phyloP scores from a whole-genome alignment of 2,888 invertebrate genomes.

The Plusia festucae region DNA sequence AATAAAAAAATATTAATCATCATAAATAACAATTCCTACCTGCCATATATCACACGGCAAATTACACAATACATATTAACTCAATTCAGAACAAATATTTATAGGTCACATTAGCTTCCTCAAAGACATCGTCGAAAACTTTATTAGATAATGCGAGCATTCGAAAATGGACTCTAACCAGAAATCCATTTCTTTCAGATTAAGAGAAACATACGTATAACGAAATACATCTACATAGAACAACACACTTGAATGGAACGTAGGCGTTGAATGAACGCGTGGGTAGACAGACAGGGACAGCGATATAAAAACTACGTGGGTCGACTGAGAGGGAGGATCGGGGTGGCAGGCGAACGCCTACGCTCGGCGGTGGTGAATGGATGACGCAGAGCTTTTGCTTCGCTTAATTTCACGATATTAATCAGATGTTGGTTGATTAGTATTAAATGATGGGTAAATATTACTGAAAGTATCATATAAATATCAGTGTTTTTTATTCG shows the following conservation, averaged over 20 bases:
- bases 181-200: constrained; percentile 10
- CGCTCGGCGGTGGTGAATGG: constrained; percentile 75
- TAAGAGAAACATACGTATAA: constrained; percentile 34
- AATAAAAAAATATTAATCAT: neutral
- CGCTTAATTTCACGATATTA: constrained; percentile 52
- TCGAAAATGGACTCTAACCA: constrained; percentile 16
- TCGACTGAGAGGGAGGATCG: constrained; percentile 32
- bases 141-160: neutral
- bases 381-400: constrained; percentile 71
- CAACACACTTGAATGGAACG: constrained; percentile 75
- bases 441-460: constrained; percentile 13
- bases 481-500: neutral
- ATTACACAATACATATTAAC: constrained; percentile 4
- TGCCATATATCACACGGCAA: neutral
- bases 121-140: neutral
- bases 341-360: constrained; percentile 55
- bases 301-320: constrained; percentile 20
- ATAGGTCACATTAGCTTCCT: constrained; percentile 4
- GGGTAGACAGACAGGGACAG: constrained; percentile 66
- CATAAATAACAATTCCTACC: neutral
- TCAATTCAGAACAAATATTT: constrained; percentile 1
- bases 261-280: constrained; percentile 80
- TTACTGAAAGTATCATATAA: neutral
- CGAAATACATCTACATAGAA: constrained; percentile 59
- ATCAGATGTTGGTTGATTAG: constrained; percentile 44